Evolutionary conservation across 2,113 vertebrate species (phyloP).

Genomic region (Salvator merianae): DNA sequence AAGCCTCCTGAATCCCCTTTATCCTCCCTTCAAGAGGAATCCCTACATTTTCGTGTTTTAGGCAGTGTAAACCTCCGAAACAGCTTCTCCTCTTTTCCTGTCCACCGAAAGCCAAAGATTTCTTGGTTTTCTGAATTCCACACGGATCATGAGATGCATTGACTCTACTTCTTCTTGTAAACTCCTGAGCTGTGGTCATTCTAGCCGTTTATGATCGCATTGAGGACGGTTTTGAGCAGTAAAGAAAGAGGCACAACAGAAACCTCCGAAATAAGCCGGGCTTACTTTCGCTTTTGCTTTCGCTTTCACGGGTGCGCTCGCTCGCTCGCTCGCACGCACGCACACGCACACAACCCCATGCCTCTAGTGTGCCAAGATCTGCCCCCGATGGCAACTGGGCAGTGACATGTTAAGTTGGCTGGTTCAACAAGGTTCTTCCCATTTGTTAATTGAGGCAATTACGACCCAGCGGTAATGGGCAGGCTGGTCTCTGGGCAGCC

Average conservation of each 20-base stretch:
- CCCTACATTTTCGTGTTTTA: background rate
- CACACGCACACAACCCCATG: background rate
- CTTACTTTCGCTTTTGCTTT: too few relatives aligned
- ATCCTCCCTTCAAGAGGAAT: too few relatives aligned
- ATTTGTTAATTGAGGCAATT: conserved; percentile 93
- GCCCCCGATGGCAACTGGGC: conserved; percentile 75
- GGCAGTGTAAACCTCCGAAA: background rate
- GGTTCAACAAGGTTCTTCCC: conserved; percentile 84
- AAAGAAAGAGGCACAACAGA: too few relatives aligned
- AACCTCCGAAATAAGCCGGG: too few relatives aligned
- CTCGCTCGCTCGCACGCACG: background rate
- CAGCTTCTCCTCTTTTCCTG: background rate
- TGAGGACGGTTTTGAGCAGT: too few relatives aligned
- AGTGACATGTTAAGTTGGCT: conserved; percentile 69
- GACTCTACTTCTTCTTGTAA: too few relatives aligned
- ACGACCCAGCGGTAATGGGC: conserved; percentile 80
- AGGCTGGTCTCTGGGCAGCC: conserved; percentile 78
- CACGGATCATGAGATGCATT: too few relatives aligned
- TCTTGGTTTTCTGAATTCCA: background rate
- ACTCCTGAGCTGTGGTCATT: too few relatives aligned
- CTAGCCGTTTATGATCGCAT: too few relatives aligned
- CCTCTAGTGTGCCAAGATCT: background rate
- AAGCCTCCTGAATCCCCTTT: background rate
- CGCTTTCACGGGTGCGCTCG: background rate
- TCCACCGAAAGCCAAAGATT: background rate